These are phyloP conservation scores for Plebejus melissa DNA, from an alignment of 2,888 invertebrate species.

Conservation along the genomic window DNA sequence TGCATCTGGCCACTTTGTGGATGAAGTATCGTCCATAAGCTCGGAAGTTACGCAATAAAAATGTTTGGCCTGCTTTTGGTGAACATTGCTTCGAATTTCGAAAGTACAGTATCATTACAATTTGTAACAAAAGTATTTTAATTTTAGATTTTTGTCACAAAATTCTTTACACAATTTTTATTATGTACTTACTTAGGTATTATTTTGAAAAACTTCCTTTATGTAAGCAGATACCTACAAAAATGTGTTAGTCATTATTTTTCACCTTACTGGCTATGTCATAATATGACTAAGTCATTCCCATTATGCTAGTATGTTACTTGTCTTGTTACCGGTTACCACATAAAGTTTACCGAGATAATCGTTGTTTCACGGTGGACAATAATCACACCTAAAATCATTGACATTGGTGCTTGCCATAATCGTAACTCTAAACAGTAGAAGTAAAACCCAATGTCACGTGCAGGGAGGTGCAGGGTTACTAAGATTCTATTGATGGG, in stretches of 20 bases:
- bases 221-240: background rate
- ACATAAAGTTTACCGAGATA: conserved; percentile 1
- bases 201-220: background rate
- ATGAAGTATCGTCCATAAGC: background rate
- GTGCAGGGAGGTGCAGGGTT: conserved; percentile 25
- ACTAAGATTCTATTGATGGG: background rate
- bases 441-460: conserved; percentile 21
- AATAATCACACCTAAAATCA: background rate
- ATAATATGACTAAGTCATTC: conserved; percentile 11
- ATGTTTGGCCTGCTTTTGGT: conserved; percentile 9
- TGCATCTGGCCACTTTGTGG: background rate
- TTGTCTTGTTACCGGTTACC: conserved; percentile 9
- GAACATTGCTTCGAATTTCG: background rate
- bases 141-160: background rate
- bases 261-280: background rate
- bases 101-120: background rate
- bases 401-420: background rate
- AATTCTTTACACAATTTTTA: background rate
- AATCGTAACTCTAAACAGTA: background rate
- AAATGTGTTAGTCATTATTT: conserved; percentile 15
- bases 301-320: conserved; percentile 7
- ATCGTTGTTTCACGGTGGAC: background rate
- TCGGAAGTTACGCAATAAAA: conserved; percentile 14
- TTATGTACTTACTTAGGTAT: background rate
- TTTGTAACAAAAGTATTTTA: background rate